Evolutionary conservation across 2,888 invertebrate species (phyloP).

Genomic region (Amblyjoppa proteus): DNA sequence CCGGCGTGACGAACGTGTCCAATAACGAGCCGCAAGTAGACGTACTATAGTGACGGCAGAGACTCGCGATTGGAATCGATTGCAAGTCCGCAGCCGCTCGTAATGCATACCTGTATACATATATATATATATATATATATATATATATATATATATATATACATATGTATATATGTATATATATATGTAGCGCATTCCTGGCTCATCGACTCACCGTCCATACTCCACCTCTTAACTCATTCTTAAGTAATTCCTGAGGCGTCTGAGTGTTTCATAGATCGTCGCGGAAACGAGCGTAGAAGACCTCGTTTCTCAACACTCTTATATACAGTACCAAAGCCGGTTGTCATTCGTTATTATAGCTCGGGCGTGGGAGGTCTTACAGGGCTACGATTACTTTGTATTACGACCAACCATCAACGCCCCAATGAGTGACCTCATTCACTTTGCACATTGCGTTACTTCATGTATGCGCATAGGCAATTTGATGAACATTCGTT

Average conservation of each 20-base stretch:
- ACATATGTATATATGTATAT: neutral
- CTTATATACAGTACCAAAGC: conserved; percentile 11
- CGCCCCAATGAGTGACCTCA: conserved; percentile 3
- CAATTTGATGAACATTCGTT: neutral
- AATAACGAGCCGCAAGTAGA: conserved; percentile 56
- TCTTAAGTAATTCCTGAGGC: conserved; percentile 56
- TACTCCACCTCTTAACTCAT: conserved; percentile 52
- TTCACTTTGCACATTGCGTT: too few species aligned
- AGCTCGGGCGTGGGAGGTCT: conserved; percentile 33
- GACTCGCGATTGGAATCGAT: conserved; percentile 45
- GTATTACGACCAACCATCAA: conserved; percentile 1
- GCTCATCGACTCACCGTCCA: conserved; percentile 52
- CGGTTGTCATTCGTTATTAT: conserved; percentile 53
- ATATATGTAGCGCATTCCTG: conserved; percentile 14
- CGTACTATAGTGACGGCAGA: conserved; percentile 23
- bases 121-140: neutral
- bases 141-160: neutral
- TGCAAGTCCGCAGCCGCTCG: conserved; percentile 30
- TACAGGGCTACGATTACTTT: conserved; percentile 31
- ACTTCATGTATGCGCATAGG: neutral
- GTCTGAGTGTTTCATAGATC: conserved; percentile 48
- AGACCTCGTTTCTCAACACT: conserved; percentile 19
- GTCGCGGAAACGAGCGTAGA: conserved; percentile 37
- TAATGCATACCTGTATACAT: conserved; percentile 9
- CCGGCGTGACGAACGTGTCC: conserved; percentile 51